These are phyloP conservation scores for Ptychadena robeensis DNA, from an alignment of 2,797 vertebrate species.

Conservation along the genomic window DNA sequence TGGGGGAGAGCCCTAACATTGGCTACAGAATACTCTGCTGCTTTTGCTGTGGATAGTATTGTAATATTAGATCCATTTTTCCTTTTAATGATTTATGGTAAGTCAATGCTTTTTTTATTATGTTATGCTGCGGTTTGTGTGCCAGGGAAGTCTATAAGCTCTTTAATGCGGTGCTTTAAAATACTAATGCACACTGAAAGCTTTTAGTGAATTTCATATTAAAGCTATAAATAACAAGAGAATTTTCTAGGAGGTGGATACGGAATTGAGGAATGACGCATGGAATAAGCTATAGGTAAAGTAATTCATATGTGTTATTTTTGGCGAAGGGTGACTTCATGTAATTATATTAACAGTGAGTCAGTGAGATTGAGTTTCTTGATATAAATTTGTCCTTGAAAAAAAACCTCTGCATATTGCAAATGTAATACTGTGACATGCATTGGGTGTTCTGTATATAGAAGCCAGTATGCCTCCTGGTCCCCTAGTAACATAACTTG, in stretches of 20 bases:
- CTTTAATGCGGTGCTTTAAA: slow-evolving; percentile 48
- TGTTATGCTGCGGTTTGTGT: slow-evolving; percentile 30
- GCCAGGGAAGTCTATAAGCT: slow-evolving; percentile 45
- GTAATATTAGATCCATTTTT: slow-evolving; percentile 22
- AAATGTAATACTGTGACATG: slow-evolving; percentile 8
- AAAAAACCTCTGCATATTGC: slow-evolving; percentile 19
- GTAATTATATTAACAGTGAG: background rate
- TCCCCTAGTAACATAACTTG: background rate
- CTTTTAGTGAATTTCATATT: slow-evolving; percentile 55
- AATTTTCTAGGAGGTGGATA: slow-evolving; percentile 31
- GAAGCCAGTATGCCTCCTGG: background rate
- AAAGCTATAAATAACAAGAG: slow-evolving; percentile 45
- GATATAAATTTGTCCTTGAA: slow-evolving; percentile 46
- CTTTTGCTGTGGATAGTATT: background rate
- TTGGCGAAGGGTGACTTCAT: background rate
- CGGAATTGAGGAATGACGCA: slow-evolving; percentile 17
- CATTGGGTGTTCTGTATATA: slow-evolving; percentile 43
- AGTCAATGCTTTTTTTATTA: slow-evolving; percentile 38
- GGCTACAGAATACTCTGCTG: too few relatives aligned
- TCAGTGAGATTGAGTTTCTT: background rate
- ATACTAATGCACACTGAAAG: slow-evolving; percentile 44
- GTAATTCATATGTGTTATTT: slow-evolving; percentile 20
- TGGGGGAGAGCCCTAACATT: too few relatives aligned
- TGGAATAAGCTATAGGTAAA: slow-evolving; percentile 19
- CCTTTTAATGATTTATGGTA: slow-evolving; percentile 29